Evolutionary conservation across 23 tunicate species (phyloP), one percentile per base, ranked within the genome.

Genomic region (Trididemnum miniatum): DNA sequence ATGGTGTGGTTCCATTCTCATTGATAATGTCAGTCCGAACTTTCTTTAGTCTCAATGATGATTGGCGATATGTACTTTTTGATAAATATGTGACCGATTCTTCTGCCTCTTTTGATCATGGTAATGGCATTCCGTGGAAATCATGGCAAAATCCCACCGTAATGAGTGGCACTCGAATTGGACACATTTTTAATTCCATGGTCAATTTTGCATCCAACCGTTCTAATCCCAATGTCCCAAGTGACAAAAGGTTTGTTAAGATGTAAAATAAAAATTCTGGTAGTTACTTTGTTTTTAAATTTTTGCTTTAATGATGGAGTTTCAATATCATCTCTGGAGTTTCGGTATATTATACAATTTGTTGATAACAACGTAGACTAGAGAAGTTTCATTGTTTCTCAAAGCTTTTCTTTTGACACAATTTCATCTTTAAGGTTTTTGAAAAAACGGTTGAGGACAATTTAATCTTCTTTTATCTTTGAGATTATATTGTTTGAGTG

Each of bases 51-150:
- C 22, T 63, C 1, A 85, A 86, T 35, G 84, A 85, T 35, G 39
- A 82, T 52, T 91, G 97, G 97, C 62, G 97, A 50, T 91, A 79
- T 71, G 97, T 91, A 7, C 65, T 84, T 2, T 79, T 80, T 66
- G 97, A 91, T 59, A 54, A 80, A 33, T 79, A 74, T 71, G 82
- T 84, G 20, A 71, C 40, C 9, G 89, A 81, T 66, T 38, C 80
- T 57, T 49, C 77, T 65, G 81, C 52, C 27, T 39, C 44, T 30
- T 86, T 78, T 37, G 97, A 91, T 66, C 44, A 76, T 69, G 86
- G 87, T 31, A 91, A 91, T 81, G 97, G 97, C 23, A 81, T 91
- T 49, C 97, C 97, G 15, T 91, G 97, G 97, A 91, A 91, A 36
- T 85, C 97, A 31, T 91, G 97, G 97, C 87, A 91, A 76, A 84